Percentiles rank a stretch among this genome's conserved stretches.
These are phyloP conservation scores for Noctua fimbriata DNA, from an alignment of 2,888 invertebrate species.

Conservation along the genomic window DNA sequence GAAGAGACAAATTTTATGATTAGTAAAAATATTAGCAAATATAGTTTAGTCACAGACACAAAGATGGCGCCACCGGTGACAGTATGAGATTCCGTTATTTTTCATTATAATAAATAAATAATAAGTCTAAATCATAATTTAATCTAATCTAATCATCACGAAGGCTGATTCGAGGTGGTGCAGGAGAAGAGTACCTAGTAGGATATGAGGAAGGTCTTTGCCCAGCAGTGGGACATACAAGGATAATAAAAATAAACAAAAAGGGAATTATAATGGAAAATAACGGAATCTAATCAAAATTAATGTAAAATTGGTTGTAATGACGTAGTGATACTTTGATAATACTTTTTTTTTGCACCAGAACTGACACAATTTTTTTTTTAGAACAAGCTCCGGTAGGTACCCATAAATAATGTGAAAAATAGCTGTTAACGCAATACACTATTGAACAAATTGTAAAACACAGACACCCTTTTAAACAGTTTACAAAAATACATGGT, in stretches of 20 bases:
- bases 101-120: not conserved
- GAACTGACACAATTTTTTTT: not conserved
- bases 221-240: too few species aligned
- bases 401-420: not conserved
- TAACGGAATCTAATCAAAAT: not conserved
- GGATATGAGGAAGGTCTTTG: too few species aligned
- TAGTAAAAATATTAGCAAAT: not conserved
- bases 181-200: too few species aligned
- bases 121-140: not conserved
- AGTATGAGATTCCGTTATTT: not conserved
- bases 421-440: not conserved
- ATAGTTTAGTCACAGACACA: slow-evolving; percentile 2
- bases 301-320: not conserved
- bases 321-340: not conserved
- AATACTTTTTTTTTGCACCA: not conserved
- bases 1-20: too few species aligned
- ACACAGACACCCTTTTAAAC: not conserved
- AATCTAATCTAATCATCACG: too few species aligned
- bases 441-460: not conserved
- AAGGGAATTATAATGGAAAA: too few species aligned
- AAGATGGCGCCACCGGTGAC: slow-evolving; percentile 41
- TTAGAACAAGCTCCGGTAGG: not conserved
- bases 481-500: not conserved
- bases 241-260: too few species aligned
- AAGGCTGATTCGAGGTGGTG: too few species aligned